A percentile compares a stretch with the other conserved stretches of the same genome.
Evolutionary conservation across 2,113 vertebrate genomes (phyloP).

Genomic region (Pseudopipra pipra): DNA sequence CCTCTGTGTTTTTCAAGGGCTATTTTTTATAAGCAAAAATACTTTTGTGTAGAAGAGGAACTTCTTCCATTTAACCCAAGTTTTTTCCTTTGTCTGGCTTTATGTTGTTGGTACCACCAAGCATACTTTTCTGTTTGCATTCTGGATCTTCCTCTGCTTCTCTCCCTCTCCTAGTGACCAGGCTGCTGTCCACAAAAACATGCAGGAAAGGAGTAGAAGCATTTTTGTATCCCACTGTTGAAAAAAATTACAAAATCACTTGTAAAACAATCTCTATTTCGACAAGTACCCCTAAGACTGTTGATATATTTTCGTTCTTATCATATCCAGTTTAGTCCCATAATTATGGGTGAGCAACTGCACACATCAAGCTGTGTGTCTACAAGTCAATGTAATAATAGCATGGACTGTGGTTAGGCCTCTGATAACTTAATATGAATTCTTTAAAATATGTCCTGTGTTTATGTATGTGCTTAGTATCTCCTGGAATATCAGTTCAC

Average conservation of each 20-base stretch:
- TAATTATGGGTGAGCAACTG: neutral
- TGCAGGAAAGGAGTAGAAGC: neutral
- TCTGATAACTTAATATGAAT: neutral
- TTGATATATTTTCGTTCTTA: neutral
- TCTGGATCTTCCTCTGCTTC: neutral
- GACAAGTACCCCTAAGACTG: neutral
- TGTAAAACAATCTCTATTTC: neutral
- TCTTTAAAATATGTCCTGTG: neutral
- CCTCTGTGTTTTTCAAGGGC: neutral
- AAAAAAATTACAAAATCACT: neutral
- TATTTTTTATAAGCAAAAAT: neutral
- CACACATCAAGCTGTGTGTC: neutral
- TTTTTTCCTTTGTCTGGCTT: neutral
- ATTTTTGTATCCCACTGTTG: neutral
- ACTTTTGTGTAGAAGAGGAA: neutral
- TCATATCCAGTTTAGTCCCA: neutral
- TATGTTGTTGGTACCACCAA: neutral
- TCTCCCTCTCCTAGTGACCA: neutral
- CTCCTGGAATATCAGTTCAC: conserved; percentile 4
- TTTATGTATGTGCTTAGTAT: neutral
- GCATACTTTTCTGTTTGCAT: neutral
- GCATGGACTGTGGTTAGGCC: neutral
- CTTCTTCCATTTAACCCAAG: neutral
- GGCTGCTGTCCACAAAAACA: neutral
- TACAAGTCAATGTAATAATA: neutral